Conservation (phyloP, 2,797 vertebrate genomes). For the Mionectes olivaceus region DNA sequence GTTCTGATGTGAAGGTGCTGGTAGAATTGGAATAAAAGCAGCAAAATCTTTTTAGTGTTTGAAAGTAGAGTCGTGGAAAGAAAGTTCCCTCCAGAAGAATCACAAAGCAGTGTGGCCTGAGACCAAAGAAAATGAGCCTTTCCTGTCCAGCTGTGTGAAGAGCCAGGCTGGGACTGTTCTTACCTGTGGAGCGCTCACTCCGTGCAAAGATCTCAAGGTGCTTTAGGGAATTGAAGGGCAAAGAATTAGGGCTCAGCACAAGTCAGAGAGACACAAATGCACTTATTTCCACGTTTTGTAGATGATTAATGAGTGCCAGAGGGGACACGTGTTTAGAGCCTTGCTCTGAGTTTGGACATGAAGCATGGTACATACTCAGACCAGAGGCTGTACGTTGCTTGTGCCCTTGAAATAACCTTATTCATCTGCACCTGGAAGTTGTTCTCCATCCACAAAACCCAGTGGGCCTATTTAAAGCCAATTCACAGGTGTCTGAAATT, state of each 20-base stretch:
- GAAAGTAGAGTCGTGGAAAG: neutral
- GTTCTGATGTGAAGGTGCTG: neutral
- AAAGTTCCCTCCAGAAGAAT: neutral
- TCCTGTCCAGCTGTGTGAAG: neutral
- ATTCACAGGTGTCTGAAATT: slow-evolving; percentile 69
- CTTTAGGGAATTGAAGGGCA: neutral
- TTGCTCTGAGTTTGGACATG: neutral
- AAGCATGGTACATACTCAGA: neutral
- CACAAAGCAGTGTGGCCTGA: neutral
- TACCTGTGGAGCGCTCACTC: neutral
- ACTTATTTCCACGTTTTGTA: neutral
- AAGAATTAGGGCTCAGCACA: neutral
- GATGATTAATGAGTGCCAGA: neutral
- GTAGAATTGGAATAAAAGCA: neutral
- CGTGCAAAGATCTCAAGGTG: neutral
- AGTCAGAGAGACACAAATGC: neutral
- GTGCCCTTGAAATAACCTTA: slow-evolving; percentile 64
- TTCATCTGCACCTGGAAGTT: slow-evolving; percentile 52
- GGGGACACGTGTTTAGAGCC: neutral
- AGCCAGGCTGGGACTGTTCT: neutral
- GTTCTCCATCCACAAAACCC: slow-evolving; percentile 63
- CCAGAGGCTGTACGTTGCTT: neutral
- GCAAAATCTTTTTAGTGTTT: neutral
- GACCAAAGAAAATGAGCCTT: neutral
- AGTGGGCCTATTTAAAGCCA: slow-evolving; percentile 38